phyloP scores from a whole-genome alignment of 92 coral and sea anemone species.

The Virgularia gustaviana region DNA sequence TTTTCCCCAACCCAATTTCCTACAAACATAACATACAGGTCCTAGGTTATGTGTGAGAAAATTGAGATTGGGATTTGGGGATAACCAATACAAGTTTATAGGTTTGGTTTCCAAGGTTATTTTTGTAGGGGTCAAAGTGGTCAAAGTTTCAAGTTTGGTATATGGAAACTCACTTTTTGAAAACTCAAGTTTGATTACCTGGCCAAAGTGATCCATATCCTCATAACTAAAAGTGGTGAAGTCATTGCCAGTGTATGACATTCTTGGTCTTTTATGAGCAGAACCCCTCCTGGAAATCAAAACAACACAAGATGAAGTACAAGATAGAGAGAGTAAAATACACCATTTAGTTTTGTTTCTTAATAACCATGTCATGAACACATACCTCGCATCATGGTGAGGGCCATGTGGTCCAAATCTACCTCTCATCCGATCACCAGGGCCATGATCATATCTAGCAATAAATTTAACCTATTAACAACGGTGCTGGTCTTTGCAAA shows the following conservation, averaged over 20 bases:
- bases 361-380: neutral
- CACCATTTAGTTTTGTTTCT: neutral
- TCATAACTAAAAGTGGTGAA: constrained; percentile 13
- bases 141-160: too few species aligned
- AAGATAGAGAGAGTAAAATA: neutral
- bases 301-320: too few species aligned
- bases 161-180: too few species aligned
- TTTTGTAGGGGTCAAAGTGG: too few species aligned
- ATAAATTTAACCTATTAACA: too few species aligned
- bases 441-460: constrained; percentile 17
- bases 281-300: neutral
- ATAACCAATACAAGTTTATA: too few species aligned
- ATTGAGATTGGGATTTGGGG: too few species aligned
- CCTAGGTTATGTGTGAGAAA: too few species aligned
- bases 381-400: neutral
- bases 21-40: too few species aligned
- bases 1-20: constrained; percentile 96
- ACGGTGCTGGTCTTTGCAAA: too few species aligned
- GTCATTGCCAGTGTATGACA: constrained; percentile 1
- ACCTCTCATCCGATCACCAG: constrained; percentile 1
- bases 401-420: constrained; percentile 15
- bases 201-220: constrained; percentile 17
- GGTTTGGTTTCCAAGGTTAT: too few species aligned
- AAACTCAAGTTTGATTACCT: too few species aligned
- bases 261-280: constrained; percentile 11